phyloP scores from a whole-genome alignment of 2,797 vertebrate species.

The Corythornis leucogaster region DNA sequence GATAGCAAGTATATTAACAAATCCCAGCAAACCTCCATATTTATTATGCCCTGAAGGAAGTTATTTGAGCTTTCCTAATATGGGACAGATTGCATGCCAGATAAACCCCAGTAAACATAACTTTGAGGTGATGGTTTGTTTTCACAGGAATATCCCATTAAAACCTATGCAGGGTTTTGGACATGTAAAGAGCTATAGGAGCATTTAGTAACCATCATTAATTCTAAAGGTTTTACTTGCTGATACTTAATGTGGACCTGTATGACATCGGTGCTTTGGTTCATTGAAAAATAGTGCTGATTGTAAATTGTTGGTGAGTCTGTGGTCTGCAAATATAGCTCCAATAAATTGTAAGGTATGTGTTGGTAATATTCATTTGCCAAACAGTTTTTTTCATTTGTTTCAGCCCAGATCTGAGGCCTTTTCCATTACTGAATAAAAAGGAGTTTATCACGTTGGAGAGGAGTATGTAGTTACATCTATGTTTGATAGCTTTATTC shows the following conservation, averaged over 20 bases:
- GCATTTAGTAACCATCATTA: constrained; percentile 8
- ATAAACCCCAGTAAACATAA: constrained; percentile 13
- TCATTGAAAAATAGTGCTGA: constrained; percentile 9
- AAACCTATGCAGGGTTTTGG: neutral
- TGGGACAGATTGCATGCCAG: neutral
- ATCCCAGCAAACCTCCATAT: constrained; percentile 17
- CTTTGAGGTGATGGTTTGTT: constrained; percentile 32
- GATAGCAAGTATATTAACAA: constrained; percentile 29
- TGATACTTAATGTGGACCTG: neutral
- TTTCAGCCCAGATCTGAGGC: neutral
- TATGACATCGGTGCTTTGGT: neutral
- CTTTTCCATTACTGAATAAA: neutral
- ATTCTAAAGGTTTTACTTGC: constrained; percentile 34
- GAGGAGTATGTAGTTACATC: neutral
- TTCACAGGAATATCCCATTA: constrained; percentile 6
- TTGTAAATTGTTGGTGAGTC: constrained; percentile 20
- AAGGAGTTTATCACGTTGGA: neutral
- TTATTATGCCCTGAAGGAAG: constrained; percentile 24
- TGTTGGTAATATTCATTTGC: neutral
- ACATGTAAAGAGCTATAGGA: neutral
- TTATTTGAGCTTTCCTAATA: constrained; percentile 6
- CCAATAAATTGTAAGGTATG: neutral
- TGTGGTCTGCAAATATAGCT: constrained; percentile 10
- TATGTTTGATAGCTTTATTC: neutral
- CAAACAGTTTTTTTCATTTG: neutral